Evolutionary conservation across 2,888 invertebrate genomes (phyloP), one percentile per base, ranked within the genome.

Genomic region (Podotricha telesiphe): DNA sequence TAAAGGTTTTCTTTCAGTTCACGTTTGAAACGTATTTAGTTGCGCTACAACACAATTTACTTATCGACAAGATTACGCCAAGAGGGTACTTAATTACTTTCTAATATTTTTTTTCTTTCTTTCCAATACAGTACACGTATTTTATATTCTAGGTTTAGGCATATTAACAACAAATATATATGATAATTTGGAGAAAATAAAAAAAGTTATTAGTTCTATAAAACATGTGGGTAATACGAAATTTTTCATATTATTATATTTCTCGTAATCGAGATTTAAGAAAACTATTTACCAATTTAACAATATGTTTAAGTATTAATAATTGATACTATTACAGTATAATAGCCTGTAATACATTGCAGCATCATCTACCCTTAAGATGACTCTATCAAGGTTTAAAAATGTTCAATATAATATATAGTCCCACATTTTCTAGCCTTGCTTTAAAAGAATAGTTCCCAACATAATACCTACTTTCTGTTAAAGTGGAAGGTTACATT

Each of bases 11-110:
- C 34, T 37, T 19, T 28, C 2, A 28, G 53, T 53, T 28, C n/a
- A 28, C 13, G n/a, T 34, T 17, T 17, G 53, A 55, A 55, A 34
- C 34, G 34, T 55, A 55, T 34, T 13, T 37, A 37, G 34, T 55
- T 37, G 11, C 55, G 13, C 17, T 55, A 34, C 11, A 17, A 13
- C 34, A 34, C 17, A 55, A 55, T 55, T 34, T 55, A 37, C 55
- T 55, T 34, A 55, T 55, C 34, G 34, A 55, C 37, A 55, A 55
- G 34, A 34, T 55, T 13, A 55, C 11, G 17, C 34, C 55, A 37
- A 37, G 11, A 55, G 28, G 17, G 17, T 55, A 37, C 17, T 11
- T 34, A 55, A 37, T 55, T 55, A 55, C 34, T 17, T 37, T 55
- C 53, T 34, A 17, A 17, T 37, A 55, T 17, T n/a, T n/a, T n/a